A percentile compares a stretch with the other conserved stretches of the same genome.
Conservation (phyloP, 1,140 invertebrate species). For the Gonatopus flavifemur region DNA sequence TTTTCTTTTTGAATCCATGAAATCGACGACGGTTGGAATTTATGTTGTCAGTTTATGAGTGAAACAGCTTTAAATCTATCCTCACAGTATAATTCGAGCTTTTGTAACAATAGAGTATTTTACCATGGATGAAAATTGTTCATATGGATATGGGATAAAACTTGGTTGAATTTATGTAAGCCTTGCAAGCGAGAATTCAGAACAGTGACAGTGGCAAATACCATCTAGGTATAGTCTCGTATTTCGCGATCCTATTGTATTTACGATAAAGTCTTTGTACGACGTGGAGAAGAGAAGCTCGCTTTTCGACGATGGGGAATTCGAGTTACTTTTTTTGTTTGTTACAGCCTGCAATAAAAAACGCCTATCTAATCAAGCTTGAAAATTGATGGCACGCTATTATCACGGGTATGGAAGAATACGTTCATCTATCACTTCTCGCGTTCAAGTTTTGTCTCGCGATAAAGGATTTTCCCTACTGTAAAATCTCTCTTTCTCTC, state of each 20-base stretch:
- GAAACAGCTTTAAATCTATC: too few species aligned
- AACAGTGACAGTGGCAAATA: constrained; percentile 22
- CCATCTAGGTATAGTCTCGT: constrained; percentile 28
- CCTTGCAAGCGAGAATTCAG: constrained; percentile 24
- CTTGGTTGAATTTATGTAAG: constrained; percentile 21
- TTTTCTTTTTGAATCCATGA: too few species aligned
- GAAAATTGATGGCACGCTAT: constrained; percentile 33
- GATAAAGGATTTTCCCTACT: constrained; percentile 20
- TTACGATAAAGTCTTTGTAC: constrained; percentile 44
- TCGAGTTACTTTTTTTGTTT: constrained; percentile 31
- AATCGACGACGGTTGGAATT: too few species aligned
- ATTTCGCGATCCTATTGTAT: constrained; percentile 42
- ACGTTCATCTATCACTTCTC: constrained; percentile 23
- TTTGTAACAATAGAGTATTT: too few species aligned
- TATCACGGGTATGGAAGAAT: constrained; percentile 33
- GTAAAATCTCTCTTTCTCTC: constrained; percentile 5
- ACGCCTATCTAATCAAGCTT: constrained; percentile 46
- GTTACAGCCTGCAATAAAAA: constrained; percentile 40
- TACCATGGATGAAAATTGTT: too few species aligned
- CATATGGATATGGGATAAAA: too few species aligned
- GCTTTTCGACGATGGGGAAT: constrained; percentile 32
- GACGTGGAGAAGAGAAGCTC: too few species aligned
- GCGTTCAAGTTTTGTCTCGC: constrained; percentile 6
- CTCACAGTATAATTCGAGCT: too few species aligned
- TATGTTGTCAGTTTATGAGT: too few species aligned